Evolutionary conservation across 2,113 vertebrate species (phyloP).

Genomic region (Cervus canadensis): DNA sequence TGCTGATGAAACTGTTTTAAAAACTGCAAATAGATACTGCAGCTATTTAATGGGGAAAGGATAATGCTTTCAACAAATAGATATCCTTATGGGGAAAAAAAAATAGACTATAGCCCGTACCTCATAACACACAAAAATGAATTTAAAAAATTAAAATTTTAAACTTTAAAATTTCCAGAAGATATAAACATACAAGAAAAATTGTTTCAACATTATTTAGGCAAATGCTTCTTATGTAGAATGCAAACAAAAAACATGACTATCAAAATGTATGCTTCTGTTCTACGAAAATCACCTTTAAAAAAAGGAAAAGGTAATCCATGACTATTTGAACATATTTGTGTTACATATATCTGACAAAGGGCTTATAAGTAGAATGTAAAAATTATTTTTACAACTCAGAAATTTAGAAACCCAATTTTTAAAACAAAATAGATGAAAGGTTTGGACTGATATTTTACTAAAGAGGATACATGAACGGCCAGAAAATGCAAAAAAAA

Average conservation of each 20-base stretch:
- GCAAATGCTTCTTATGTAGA: background rate
- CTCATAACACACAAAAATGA: background rate
- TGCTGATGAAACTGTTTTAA: background rate
- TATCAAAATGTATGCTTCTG: background rate
- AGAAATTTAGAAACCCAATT: background rate
- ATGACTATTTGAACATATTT: background rate
- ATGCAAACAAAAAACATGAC: background rate
- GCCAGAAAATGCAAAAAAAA: background rate
- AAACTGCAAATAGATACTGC: background rate
- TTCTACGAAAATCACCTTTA: background rate
- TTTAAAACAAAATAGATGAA: background rate
- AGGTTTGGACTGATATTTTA: background rate
- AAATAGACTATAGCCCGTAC: background rate
- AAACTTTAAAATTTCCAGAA: background rate
- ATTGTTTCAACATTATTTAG: background rate
- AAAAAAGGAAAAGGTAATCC: background rate
- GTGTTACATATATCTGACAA: background rate
- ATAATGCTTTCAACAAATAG: background rate
- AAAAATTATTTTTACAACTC: background rate
- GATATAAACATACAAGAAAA: background rate
- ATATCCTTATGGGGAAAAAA: background rate
- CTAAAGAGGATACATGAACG: background rate
- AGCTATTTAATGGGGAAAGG: background rate
- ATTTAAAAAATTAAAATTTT: background rate
- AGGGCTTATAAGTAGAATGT: background rate